phyloP scores from a whole-genome alignment of 2,888 invertebrate species.

The Mesorhabditis sp. region DNA sequence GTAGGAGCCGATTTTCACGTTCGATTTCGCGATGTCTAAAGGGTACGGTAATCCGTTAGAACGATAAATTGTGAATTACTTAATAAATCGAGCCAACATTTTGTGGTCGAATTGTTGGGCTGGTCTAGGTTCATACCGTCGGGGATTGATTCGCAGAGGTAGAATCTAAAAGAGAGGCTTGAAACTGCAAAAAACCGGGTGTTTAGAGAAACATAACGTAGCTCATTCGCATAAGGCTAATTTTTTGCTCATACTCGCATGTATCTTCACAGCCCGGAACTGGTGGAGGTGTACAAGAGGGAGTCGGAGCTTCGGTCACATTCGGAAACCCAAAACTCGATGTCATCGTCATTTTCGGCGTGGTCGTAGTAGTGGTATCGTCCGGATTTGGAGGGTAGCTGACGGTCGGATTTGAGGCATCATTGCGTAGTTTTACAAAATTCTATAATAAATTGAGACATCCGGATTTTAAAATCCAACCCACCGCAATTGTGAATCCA shows the following conservation, averaged over 20 bases:
- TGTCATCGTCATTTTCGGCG: neutral
- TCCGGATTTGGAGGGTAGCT: neutral
- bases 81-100: neutral
- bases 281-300: neutral
- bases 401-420: neutral
- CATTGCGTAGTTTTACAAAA: neutral
- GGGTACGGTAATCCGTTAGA: neutral
- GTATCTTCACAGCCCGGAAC: neutral
- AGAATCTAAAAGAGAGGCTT: constrained; percentile 1
- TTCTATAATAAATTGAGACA: neutral
- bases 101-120: neutral
- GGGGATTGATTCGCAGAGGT: constrained; percentile 6
- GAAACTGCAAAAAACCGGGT: neutral
- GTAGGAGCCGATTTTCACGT: constrained; percentile 84
- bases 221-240: neutral
- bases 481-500: constrained; percentile 1
- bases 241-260: neutral
- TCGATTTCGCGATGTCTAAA: constrained; percentile 69
- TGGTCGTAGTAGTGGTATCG: neutral
- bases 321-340: neutral
- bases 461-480: neutral
- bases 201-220: too few relatives aligned
- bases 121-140: neutral
- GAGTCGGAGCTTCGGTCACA: neutral
- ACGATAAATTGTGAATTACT: neutral